Percentiles rank a stretch among this genome's conserved stretches.
These are phyloP conservation scores for Montipora sp. DNA, from an alignment of 64 coral and sea anemone genomes.

Conservation along the genomic window DNA sequence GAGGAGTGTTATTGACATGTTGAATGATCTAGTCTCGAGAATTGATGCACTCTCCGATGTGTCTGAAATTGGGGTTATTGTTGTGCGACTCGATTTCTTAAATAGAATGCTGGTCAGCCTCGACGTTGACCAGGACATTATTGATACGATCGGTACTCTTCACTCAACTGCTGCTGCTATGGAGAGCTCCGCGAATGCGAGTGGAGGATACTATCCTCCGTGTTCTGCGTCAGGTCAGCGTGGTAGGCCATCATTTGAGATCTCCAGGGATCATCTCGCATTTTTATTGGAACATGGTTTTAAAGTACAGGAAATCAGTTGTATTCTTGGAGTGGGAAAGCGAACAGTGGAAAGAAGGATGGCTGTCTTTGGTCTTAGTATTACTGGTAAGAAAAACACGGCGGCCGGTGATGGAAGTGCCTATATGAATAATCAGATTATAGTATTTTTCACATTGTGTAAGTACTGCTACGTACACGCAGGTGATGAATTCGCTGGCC, in stretches of 20 bases:
- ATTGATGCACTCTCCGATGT: conserved; percentile 10
- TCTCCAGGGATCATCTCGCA: background rate
- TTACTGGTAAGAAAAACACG: conserved; percentile 30
- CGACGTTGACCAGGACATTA: conserved; percentile 33
- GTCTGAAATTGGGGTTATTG: conserved; percentile 27
- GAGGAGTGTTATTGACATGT: background rate
- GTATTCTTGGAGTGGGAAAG: conserved; percentile 20
- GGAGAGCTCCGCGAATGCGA: background rate
- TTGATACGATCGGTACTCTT: conserved; percentile 39
- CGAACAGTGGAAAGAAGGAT: conserved; percentile 57
- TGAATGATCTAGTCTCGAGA: background rate
- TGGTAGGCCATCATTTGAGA: conserved; percentile 69
- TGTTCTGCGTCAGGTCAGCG: conserved; percentile 1
- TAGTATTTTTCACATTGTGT: background rate
- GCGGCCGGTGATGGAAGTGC: background rate
- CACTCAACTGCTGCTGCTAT: background rate
- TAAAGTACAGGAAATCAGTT: conserved; percentile 32
- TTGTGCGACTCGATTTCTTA: conserved; percentile 20
- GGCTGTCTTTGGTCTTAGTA: conserved; percentile 38
- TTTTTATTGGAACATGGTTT: conserved; percentile 63
- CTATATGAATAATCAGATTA: background rate
- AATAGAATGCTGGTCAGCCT: conserved; percentile 48
- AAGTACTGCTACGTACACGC: background rate
- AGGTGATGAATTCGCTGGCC: conserved; percentile 12
- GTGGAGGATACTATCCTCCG: background rate